Evolutionary conservation across 2,113 vertebrate species (phyloP), one percentile per base, ranked within the genome.

Genomic region (Oxyruncus cristatus): DNA sequence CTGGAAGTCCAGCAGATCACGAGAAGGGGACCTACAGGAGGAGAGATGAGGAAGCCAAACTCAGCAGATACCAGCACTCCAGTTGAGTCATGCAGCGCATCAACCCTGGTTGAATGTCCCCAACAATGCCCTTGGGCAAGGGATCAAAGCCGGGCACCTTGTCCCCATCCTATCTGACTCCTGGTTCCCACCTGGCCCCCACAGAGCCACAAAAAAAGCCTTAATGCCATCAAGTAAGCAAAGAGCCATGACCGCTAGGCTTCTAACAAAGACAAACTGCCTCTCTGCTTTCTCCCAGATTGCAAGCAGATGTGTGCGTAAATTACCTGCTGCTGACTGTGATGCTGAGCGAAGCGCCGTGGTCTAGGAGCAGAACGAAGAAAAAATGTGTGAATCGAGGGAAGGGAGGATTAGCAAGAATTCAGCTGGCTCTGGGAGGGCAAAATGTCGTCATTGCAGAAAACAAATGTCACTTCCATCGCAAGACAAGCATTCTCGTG

Each of bases 231-330:
- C 95, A 95, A 87, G 93, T 95, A 82, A 81, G 74, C 74, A 84
- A 58, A 94, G 27, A 93, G 50, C 59, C 76, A 39, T 0, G n/a
- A 91, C 85, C 1, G 9, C 83, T 1, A 9, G 56, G 61, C 83
- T 86, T 84, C 62, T 92, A 93, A 93, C 92, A 78, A 94, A 96
- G 96, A 92, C 95, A 88, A 95, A 92, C 70, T 67, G 92, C 90
- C 71, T 91, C 81, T 58, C 93, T 85, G 80, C 85, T 91, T 92
- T 80, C 93, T 76, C 67, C 63, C 97, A 96, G 95, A 97, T 95
- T 95, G 95, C 96, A 97, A 97, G 96, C 96, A 97, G 97, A 97
- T 95, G 97, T 97, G 93, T 71, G 82, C 50, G 88, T 94, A 86
- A 93, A 93, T 94, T 92, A 96, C 93, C 95, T 94, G 95, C 95